Evolutionary conservation across 2,113 vertebrate species (phyloP).

Genomic region (Callipepla squamata): DNA sequence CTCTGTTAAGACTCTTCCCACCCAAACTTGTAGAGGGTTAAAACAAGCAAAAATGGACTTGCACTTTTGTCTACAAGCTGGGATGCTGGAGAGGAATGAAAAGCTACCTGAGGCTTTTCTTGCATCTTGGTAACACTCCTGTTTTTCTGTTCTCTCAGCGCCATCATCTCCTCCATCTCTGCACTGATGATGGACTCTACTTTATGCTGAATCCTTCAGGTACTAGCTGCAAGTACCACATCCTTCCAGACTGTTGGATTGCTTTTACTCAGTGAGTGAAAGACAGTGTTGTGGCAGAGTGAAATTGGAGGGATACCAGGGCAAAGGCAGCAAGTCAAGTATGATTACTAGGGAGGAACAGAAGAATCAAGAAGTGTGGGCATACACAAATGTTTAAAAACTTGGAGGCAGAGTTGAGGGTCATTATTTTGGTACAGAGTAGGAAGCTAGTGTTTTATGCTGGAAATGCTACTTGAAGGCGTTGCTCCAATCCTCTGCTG

Average conservation of each 20-base stretch:
- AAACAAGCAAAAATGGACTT: neutral
- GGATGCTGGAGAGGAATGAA: neutral
- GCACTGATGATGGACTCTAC: neutral
- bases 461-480: neutral
- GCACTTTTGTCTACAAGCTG: neutral
- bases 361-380: neutral
- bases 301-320: neutral
- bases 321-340: neutral
- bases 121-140: neutral
- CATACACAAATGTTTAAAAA: neutral
- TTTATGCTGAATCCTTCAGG: neutral
- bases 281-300: neutral
- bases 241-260: neutral
- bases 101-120: neutral
- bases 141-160: neutral
- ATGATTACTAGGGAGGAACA: neutral
- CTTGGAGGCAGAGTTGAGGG: neutral
- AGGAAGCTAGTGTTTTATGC: neutral
- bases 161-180: neutral
- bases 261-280: neutral
- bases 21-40: neutral
- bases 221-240: neutral
- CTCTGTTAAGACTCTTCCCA: neutral
- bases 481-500: neutral
- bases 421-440: neutral